A percentile compares a stretch with the other conserved stretches of the same genome.
These are phyloP conservation scores for Prionailurus viverrinus DNA, from an alignment of 2,113 vertebrate genomes.

Conservation along the genomic window DNA sequence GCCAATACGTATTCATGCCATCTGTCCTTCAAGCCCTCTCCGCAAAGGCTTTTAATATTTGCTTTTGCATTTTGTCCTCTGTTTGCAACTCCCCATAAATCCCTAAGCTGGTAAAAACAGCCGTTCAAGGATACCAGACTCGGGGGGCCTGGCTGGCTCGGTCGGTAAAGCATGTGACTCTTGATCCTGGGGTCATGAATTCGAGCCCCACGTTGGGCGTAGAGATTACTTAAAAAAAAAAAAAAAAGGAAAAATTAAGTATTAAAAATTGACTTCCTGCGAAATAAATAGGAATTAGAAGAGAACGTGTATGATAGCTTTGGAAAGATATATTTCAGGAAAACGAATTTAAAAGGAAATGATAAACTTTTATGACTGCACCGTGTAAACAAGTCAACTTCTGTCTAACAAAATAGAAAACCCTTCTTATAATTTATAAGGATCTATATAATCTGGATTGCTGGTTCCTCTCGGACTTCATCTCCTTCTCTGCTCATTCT, in stretches of 20 bases:
- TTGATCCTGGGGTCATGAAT: neutral
- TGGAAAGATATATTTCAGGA: constrained; percentile 5
- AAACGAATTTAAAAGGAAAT: constrained; percentile 45
- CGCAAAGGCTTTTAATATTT: constrained; percentile 30
- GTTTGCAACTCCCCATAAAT: neutral
- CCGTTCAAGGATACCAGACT: constrained; percentile 40
- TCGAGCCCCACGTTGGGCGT: neutral
- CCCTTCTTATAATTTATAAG: neutral
- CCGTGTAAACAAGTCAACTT: constrained; percentile 29
- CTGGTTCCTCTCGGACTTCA: neutral
- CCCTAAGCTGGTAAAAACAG: constrained; percentile 46
- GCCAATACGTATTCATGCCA: neutral
- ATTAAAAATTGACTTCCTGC: neutral
- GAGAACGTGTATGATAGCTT: neutral
- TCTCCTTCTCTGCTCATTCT: neutral
- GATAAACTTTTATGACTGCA: constrained; percentile 22
- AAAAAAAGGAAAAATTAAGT: neutral
- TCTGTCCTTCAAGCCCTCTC: neutral
- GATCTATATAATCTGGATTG: neutral
- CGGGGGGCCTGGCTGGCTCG: neutral
- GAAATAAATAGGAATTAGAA: constrained; percentile 27
- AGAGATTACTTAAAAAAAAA: neutral
- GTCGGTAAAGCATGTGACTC: neutral
- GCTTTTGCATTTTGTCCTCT: constrained; percentile 41
- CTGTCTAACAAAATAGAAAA: neutral